Percentiles rank a stretch among this genome's conserved stretches.
These are phyloP conservation scores for Helicoverpa zea DNA, from an alignment of 1,140 invertebrate species.

Conservation along the genomic window DNA sequence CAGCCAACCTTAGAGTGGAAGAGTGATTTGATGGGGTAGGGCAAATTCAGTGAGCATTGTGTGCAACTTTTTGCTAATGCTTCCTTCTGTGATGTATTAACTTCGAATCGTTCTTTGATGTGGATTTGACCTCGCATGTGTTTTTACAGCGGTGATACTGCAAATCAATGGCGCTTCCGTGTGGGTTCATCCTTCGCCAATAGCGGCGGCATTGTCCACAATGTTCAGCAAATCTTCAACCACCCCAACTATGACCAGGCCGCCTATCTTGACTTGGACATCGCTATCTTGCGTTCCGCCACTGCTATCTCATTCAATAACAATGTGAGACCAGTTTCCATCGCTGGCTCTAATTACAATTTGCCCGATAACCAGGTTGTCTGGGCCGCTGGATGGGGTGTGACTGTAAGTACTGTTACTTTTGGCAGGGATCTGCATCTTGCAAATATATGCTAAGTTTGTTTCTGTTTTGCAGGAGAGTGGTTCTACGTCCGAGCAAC, in stretches of 20 bases:
- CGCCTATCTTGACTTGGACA: constrained; percentile 87
- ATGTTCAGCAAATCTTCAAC: background rate
- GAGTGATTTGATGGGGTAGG: too few species aligned
- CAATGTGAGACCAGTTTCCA: constrained; percentile 49
- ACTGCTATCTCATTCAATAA: constrained; percentile 78
- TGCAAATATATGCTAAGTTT: constrained; percentile 45
- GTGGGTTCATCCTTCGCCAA: constrained; percentile 10
- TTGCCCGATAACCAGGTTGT: constrained; percentile 30
- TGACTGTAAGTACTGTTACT: background rate
- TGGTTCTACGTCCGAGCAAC: constrained; percentile 53
- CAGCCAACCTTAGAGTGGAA: too few species aligned
- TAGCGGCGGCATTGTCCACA: constrained; percentile 13
- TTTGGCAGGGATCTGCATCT: background rate
- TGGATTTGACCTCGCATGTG: too few species aligned
- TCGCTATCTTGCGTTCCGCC: constrained; percentile 88
- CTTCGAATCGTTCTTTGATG: background rate
- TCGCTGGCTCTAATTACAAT: constrained; percentile 45
- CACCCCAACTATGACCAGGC: background rate
- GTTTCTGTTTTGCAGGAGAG: constrained; percentile 47
- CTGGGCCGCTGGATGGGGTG: constrained; percentile 28
- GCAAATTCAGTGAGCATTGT: too few species aligned
- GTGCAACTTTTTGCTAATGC: too few species aligned
- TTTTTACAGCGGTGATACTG: background rate
- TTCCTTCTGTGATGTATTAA: too few species aligned
- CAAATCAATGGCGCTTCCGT: background rate